Percentiles rank a stretch among this genome's conserved stretches.
Evolutionary conservation across 2,797 vertebrate genomes (phyloP).

Genomic region (Sternarchorhynchus goeldii): DNA sequence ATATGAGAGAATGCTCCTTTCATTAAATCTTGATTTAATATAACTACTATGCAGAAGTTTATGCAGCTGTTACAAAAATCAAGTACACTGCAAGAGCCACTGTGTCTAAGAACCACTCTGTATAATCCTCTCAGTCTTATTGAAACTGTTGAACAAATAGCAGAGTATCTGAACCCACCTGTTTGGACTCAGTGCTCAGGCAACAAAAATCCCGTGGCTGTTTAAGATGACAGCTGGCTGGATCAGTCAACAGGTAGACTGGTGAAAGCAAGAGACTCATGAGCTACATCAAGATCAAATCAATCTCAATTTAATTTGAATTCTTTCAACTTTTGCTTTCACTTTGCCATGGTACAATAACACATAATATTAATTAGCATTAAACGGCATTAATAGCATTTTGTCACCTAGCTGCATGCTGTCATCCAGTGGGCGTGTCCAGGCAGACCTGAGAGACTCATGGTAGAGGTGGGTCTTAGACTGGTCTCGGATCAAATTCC

Average conservation of each 20-base stretch:
- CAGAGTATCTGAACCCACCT: constrained; percentile 74
- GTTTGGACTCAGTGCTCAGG: constrained; percentile 88
- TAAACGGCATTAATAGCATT: not conserved
- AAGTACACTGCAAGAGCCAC: not conserved
- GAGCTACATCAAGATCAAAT: constrained; percentile 14
- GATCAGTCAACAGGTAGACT: constrained; percentile 90
- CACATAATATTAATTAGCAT: not conserved
- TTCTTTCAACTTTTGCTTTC: not conserved
- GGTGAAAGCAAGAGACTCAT: constrained; percentile 49
- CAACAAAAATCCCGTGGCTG: constrained; percentile 98
- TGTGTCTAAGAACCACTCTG: not conserved
- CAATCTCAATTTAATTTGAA: not conserved
- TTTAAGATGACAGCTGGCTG: constrained; percentile 84
- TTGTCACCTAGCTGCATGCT: constrained; percentile 89
- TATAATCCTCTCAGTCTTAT: not conserved
- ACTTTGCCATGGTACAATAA: not conserved
- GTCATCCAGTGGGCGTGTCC: constrained; percentile 86
- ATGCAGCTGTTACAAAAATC: not conserved
- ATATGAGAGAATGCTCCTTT: no score
- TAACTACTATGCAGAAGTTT: not conserved
- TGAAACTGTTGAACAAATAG: not conserved
- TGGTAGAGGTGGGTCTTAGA: constrained; percentile 87
- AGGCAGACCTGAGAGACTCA: constrained; percentile 81
- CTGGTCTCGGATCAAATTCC: constrained; percentile 85
- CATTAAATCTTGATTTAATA: not conserved